A percentile compares a stretch with the other conserved stretches of the same genome.
These are phyloP conservation scores for Timandra comae DNA, from an alignment of 2,888 invertebrate genomes.

Conservation along the genomic window DNA sequence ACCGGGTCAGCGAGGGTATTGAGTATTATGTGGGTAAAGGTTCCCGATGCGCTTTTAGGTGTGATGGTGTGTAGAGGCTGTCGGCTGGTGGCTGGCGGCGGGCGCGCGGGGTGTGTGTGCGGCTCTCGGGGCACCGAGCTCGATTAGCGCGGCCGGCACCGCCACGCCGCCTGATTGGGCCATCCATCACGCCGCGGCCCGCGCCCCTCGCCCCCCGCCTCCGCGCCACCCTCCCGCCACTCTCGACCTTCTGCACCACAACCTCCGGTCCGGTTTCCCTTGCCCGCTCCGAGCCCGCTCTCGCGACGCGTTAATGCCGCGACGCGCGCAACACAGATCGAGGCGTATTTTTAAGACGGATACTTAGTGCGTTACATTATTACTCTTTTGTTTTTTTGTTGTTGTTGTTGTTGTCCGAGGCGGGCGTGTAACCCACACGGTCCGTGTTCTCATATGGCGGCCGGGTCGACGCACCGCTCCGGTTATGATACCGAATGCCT, in stretches of 20 bases:
- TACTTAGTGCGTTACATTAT: slow-evolving; percentile 75
- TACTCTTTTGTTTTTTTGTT: slow-evolving; percentile 69
- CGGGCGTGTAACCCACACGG: slow-evolving; percentile 65
- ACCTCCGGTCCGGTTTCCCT: slow-evolving; percentile 26
- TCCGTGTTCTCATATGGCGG: slow-evolving; percentile 56
- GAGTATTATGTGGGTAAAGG: slow-evolving; percentile 47
- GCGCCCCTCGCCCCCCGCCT: slow-evolving; percentile 51
- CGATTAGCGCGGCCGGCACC: slow-evolving; percentile 70
- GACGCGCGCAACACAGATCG: slow-evolving; percentile 65
- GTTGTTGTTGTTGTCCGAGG: slow-evolving; percentile 30
- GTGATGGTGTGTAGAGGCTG: no score
- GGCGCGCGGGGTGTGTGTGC: slow-evolving; percentile 46
- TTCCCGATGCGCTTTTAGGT: slow-evolving; percentile 57
- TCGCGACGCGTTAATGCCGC: slow-evolving; percentile 54
- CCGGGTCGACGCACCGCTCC: slow-evolving; percentile 67
- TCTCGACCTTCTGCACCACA: slow-evolving; percentile 30
- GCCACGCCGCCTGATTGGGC: slow-evolving; percentile 75
- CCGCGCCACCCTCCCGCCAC: slow-evolving; percentile 38
- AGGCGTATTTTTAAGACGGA: slow-evolving; percentile 73
- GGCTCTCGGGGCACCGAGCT: slow-evolving; percentile 63
- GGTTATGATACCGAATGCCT: slow-evolving; percentile 72
- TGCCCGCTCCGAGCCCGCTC: slow-evolving; percentile 6
- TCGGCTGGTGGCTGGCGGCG: slow-evolving; percentile 26
- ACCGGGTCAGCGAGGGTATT: slow-evolving; percentile 27
- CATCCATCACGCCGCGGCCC: slow-evolving; percentile 71